phyloP scores from a whole-genome alignment of 2,113 vertebrate genomes.

The Dicaeum eximium region DNA sequence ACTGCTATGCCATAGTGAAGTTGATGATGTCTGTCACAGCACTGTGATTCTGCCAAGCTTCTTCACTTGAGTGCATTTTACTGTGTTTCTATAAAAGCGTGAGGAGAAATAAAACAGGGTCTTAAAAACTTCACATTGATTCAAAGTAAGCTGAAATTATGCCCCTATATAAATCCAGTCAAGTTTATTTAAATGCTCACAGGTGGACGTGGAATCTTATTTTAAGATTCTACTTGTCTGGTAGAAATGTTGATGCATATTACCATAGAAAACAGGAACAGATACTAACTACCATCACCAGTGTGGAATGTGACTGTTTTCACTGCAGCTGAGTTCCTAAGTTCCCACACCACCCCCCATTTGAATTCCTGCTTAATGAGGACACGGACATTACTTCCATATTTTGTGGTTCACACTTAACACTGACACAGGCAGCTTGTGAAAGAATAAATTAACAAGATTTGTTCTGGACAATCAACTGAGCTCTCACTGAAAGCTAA shows the following conservation, averaged over 20 bases:
- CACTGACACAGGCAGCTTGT: background rate
- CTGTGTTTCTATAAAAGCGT: background rate
- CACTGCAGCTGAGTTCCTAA: background rate
- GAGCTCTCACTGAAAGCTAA: background rate
- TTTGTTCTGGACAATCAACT: background rate
- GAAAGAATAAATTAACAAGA: background rate
- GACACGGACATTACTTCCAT: background rate
- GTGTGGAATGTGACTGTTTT: background rate
- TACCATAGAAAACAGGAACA: background rate
- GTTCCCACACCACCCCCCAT: background rate
- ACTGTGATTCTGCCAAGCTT: constrained; percentile 3
- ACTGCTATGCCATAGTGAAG: background rate
- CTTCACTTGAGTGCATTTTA: background rate
- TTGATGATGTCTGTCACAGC: background rate
- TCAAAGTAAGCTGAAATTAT: background rate
- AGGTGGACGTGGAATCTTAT: background rate
- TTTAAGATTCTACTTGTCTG: background rate
- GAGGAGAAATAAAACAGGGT: constrained; percentile 14
- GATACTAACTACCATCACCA: background rate
- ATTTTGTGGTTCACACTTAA: background rate
- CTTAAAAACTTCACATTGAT: background rate
- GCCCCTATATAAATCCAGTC: background rate
- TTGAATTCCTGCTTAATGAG: background rate
- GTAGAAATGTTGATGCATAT: background rate
- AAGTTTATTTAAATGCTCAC: background rate